phyloP scores from a whole-genome alignment of 2,888 invertebrate genomes.

The Spilosoma lubricipeda region DNA sequence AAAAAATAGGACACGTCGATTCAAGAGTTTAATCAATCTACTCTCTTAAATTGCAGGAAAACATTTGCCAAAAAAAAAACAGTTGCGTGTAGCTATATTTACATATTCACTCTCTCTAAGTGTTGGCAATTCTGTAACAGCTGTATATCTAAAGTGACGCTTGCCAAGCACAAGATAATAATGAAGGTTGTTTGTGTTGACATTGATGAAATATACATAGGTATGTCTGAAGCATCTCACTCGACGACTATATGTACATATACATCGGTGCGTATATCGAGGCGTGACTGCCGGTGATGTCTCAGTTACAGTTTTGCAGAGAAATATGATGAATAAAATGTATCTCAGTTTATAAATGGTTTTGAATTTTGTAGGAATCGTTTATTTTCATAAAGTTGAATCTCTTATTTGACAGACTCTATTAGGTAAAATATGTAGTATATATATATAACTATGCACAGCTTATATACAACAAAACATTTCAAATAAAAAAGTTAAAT shows the following conservation, averaged over 20 bases:
- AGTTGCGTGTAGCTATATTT: neutral
- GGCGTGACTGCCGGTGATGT: neutral
- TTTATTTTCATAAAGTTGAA: neutral
- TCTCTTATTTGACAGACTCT: too few relatives aligned
- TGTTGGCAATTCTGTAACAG: neutral
- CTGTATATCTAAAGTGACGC: neutral
- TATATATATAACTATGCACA: too few relatives aligned
- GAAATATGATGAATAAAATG: neutral
- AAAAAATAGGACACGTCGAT: neutral
- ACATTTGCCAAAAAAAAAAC: neutral
- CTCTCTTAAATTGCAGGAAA: neutral
- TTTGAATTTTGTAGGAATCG: neutral
- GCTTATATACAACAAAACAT: too few relatives aligned
- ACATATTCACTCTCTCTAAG: neutral
- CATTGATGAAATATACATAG: constrained; percentile 2
- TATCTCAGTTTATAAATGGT: neutral
- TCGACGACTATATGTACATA: neutral
- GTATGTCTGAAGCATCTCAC: neutral
- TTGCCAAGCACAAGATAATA: neutral
- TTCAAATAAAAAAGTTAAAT: too few relatives aligned
- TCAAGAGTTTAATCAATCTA: neutral
- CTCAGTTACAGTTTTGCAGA: neutral
- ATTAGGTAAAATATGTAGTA: too few relatives aligned
- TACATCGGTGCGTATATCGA: neutral
- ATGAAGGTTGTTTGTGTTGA: neutral